Conservation (phyloP, 2,113 vertebrate genomes). For the Larimichthys crocea region DNA sequence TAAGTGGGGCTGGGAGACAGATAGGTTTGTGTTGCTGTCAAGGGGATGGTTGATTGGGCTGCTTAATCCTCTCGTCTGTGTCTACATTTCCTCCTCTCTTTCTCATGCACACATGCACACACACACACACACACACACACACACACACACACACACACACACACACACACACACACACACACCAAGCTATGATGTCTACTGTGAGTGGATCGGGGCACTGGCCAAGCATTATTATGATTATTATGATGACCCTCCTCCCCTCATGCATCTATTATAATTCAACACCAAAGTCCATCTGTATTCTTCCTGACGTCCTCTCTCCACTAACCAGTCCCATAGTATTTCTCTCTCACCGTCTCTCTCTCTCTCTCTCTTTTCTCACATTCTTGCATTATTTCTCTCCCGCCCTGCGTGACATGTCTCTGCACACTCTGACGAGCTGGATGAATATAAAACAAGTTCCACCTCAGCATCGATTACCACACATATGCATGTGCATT, state of each 20-base stretch:
- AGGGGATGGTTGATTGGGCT: constrained; percentile 61
- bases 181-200: constrained; percentile 2
- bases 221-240: constrained; percentile 54
- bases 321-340: constrained; percentile 17
- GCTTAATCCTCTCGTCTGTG: constrained; percentile 56
- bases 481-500: constrained; percentile 48
- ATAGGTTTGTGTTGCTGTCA: constrained; percentile 72
- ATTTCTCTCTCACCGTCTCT: constrained; percentile 28
- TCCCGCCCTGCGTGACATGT: constrained; percentile 58
- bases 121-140: neutral
- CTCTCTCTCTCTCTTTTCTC: constrained; percentile 30
- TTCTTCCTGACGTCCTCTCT: constrained; percentile 31
- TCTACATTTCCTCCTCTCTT: neutral
- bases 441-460: constrained; percentile 69
- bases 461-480: constrained; percentile 56
- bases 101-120: neutral
- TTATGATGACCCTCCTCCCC: constrained; percentile 46
- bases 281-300: constrained; percentile 37
- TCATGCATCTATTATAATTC: constrained; percentile 34
- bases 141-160: neutral
- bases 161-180: neutral
- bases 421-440: constrained; percentile 54
- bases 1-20: constrained; percentile 68
- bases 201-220: constrained; percentile 27
- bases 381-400: constrained; percentile 59